A percentile compares a stretch with the other conserved stretches of the same genome.
phyloP scores from a whole-genome alignment of 2,113 vertebrate genomes.

The Xerus inauris region DNA sequence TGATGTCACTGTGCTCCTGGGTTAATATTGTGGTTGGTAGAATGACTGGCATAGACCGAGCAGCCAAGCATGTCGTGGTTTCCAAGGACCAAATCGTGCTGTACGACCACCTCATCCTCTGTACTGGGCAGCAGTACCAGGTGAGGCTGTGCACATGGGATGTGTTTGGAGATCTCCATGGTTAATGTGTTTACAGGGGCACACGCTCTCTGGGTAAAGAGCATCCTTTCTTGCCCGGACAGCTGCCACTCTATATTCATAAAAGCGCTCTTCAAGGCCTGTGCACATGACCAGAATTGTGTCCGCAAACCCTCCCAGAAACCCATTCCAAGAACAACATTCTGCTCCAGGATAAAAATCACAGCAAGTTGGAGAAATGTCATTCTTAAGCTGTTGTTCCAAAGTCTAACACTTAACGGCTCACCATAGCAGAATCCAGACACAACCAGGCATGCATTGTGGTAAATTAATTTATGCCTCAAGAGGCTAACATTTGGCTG shows the following conservation, averaged over 20 bases:
- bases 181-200: neutral
- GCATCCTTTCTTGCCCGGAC: neutral
- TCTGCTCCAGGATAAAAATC: conserved; percentile 61
- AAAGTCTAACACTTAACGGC: conserved; percentile 48
- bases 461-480: conserved; percentile 67
- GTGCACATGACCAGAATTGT: neutral
- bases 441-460: neutral
- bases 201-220: neutral
- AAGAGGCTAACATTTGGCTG: conserved; percentile 56
- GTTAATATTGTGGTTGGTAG: conserved; percentile 90
- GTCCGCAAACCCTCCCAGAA: conserved; percentile 46
- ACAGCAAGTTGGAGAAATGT: conserved; percentile 64
- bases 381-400: conserved; percentile 66
- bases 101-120: conserved; percentile 95
- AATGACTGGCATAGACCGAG: conserved; percentile 93
- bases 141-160: conserved; percentile 79
- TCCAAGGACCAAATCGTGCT: conserved; percentile 85
- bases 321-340: conserved; percentile 69
- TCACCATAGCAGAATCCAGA: conserved; percentile 54
- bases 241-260: conserved; percentile 44
- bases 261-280: neutral
- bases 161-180: accelerated
- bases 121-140: conserved; percentile 94
- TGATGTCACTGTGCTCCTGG: conserved; percentile 91
- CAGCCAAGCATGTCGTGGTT: conserved; percentile 89